Conservation (phyloP, 2,113 vertebrate genomes). For the Clarias gariepinus region DNA sequence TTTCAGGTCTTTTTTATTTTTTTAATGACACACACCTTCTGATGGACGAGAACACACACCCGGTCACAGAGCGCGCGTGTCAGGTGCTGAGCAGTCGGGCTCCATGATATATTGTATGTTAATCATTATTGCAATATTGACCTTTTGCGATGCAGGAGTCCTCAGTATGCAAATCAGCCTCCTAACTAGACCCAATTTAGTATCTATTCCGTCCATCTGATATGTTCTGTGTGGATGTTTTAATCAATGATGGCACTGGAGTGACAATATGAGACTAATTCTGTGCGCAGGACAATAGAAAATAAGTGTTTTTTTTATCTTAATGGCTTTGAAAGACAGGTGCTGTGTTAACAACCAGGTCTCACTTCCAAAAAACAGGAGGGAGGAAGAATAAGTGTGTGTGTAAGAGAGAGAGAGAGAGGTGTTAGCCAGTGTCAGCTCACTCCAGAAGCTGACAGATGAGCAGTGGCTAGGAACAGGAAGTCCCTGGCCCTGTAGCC, state of each 20-base stretch:
- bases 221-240: too few species aligned
- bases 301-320: conserved; percentile 61
- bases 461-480: conserved; percentile 62
- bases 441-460: conserved; percentile 62
- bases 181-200: conserved; percentile 17
- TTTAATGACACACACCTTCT: conserved; percentile 58
- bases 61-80: conserved; percentile 21
- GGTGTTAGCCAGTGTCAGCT: conserved; percentile 72
- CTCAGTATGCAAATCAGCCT: conserved; percentile 6
- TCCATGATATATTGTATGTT: not conserved
- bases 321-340: conserved; percentile 61
- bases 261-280: not conserved
- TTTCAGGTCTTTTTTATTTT: conserved; percentile 43
- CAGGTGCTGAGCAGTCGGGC: not conserved
- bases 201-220: not conserved
- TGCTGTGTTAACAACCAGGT: conserved; percentile 57
- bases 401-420: conserved; percentile 5
- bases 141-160: conserved; percentile 8
- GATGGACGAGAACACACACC: conserved; percentile 32
- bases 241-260: not conserved
- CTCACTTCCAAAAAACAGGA: conserved; percentile 27
- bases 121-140: conserved; percentile 27
- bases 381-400: not conserved
- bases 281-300: not conserved
- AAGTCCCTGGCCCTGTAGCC: conserved; percentile 52